Evolutionary conservation across 1,140 invertebrate species (phyloP), one percentile per base, ranked within the genome.

Genomic region (Trypoxylus dichotomus): DNA sequence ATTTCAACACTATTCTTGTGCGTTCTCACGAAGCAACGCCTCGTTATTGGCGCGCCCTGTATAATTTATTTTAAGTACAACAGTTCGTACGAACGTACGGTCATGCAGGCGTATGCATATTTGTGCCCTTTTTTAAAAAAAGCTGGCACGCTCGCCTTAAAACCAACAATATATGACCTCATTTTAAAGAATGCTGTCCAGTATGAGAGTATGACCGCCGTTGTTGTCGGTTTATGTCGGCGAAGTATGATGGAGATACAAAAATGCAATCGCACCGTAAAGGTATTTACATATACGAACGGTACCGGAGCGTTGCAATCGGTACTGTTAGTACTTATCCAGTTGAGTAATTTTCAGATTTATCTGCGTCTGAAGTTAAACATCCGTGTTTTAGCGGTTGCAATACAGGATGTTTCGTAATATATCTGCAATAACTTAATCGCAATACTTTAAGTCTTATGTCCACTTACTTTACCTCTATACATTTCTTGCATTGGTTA

Each of bases 151-250:
- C 60, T 68, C 60, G 60, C 60, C 32, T 74, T 74, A 74, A 74
- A 74, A 74, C 72, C 72, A 74, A 74, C 72, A 74, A 74, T 74
- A 74, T 74, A 74, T 74, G 72, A 74, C 72, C 72, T 74, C 72
- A 74, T 74, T 74, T 74, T 43, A 43, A 74, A 74, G 72, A 74
- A 74, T 74, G 72, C 37, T 24, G 72, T 74, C 41, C 72, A 27
- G 60, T 68, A 68, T 68, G 21, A 68, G 60, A 68, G 24, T 68
- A 68, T 68, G 60, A 68, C 60, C 60, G 60, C 24, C 21, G 60
- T 68, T 29, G 60, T 68, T 68, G 60, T 29, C 24, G 60, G 11
- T 29, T 11, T 68, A 68, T 68, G 27, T 3, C 19, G 47, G 10
- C 32, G 19, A 54, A n/a, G 47, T 54, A 54, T 54, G 47, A 68